A percentile compares a stretch with the other conserved stretches of the same genome.
phyloP scores from a whole-genome alignment of 2,113 vertebrate genomes.

The Rafetus swinhoei region DNA sequence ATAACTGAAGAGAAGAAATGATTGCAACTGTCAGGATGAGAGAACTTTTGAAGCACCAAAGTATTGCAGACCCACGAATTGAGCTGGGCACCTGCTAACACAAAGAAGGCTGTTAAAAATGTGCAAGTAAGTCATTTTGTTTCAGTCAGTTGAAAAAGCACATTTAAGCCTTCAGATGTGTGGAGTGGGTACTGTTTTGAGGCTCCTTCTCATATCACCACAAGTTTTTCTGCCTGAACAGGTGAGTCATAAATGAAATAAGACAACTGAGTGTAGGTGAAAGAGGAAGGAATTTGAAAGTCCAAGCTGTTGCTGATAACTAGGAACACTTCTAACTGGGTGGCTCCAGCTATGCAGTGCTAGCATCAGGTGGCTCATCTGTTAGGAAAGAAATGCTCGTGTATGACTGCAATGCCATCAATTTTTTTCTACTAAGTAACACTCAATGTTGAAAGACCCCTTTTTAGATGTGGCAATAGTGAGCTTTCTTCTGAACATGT shows the following conservation, averaged over 20 bases:
- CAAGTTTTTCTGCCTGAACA: not conserved
- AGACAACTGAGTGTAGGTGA: not conserved
- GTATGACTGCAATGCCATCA: not conserved
- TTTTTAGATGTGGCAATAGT: not conserved
- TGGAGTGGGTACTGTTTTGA: not conserved
- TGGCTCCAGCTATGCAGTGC: not conserved
- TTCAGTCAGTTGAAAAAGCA: not conserved
- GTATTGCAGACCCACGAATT: not conserved
- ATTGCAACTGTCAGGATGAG: not conserved
- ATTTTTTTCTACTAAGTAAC: not conserved
- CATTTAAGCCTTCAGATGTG: not conserved
- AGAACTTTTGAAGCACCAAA: not conserved
- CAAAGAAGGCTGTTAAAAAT: not conserved
- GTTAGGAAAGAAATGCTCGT: not conserved
- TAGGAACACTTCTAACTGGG: not conserved
- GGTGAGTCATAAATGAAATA: not conserved
- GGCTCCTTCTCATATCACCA: not conserved
- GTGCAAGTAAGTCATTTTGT: not conserved
- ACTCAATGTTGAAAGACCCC: not conserved
- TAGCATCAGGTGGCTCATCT: not conserved
- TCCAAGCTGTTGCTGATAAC: not conserved
- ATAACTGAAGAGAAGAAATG: not conserved
- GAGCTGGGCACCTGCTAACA: not conserved
- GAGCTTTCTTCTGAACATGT: not conserved
- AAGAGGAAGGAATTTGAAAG: not conserved